A percentile compares a stretch with the other conserved stretches of the same genome.
These are phyloP conservation scores for Ophion ellenae DNA, from an alignment of 2,888 invertebrate genomes.

Conservation along the genomic window DNA sequence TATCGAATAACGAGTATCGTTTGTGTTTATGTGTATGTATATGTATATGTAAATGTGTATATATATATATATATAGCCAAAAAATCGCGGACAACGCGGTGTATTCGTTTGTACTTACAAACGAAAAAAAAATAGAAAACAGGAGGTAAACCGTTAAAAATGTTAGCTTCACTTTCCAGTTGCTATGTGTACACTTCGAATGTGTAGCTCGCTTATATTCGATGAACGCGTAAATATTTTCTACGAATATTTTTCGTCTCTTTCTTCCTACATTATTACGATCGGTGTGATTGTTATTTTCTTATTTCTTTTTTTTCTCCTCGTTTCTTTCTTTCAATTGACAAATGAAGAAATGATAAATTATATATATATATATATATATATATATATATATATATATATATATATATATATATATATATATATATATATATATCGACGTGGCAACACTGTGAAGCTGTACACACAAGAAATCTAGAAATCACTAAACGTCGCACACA, in stretches of 20 bases:
- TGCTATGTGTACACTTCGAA: not conserved
- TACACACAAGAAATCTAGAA: conserved; percentile 16
- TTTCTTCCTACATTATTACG: not conserved
- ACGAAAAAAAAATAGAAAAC: conserved; percentile 4
- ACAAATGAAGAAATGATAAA: conserved; percentile 20
- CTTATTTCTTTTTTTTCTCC: not conserved
- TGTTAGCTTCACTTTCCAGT: conserved; percentile 40
- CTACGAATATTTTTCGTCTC: not conserved
- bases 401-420: not conserved
- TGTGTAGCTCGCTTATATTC: not conserved
- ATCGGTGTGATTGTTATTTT: conserved; percentile 1
- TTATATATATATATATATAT: not conserved
- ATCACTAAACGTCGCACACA: conserved; percentile 19
- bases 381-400: not conserved
- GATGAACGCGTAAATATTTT: conserved; percentile 1
- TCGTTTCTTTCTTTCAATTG: not conserved
- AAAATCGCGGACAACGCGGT: not conserved
- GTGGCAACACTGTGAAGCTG: conserved; percentile 18
- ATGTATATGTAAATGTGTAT: not conserved
- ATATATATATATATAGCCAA: not conserved
- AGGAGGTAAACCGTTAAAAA: conserved; percentile 28
- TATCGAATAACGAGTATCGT: too few relatives aligned
- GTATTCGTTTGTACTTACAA: too few relatives aligned
- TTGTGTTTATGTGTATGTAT: too few relatives aligned
- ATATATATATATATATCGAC: not conserved